Percentiles rank a stretch among this genome's conserved stretches.
phyloP scores from a whole-genome alignment of 2,888 invertebrate genomes.

The Patella caerulea region DNA sequence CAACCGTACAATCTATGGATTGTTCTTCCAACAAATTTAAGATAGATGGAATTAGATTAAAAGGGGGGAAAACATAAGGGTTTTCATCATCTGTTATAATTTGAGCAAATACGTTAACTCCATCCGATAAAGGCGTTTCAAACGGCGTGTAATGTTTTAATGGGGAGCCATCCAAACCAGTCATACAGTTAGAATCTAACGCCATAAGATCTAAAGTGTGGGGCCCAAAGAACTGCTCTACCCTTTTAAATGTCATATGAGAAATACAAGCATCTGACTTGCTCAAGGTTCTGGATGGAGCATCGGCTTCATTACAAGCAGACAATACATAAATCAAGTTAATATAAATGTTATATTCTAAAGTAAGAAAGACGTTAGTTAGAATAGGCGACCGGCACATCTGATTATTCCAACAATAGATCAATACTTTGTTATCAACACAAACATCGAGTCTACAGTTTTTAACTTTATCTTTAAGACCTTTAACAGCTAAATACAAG shows the following conservation, averaged over 20 bases:
- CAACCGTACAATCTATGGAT: not conserved
- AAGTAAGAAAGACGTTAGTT: not conserved
- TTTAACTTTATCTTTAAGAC: not conserved
- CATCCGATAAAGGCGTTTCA: not conserved
- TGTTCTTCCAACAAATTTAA: not conserved
- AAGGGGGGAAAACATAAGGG: not conserved
- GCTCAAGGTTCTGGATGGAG: not conserved
- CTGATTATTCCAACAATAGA: not conserved
- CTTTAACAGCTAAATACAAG: not conserved
- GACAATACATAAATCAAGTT: not conserved
- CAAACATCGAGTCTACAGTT: not conserved
- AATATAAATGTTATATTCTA: not conserved
- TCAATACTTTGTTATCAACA: not conserved
- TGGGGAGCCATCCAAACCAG: not conserved
- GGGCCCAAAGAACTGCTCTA: not conserved
- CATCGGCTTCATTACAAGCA: not conserved
- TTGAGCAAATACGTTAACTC: not conserved
- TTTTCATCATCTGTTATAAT: not conserved
- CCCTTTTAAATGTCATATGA: not conserved
- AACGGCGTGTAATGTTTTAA: not conserved
- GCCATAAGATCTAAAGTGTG: not conserved
- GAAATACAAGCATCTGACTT: not conserved
- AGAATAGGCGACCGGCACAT: not conserved
- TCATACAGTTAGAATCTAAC: not conserved
- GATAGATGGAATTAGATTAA: not conserved